Evolutionary conservation across 2,888 invertebrate genomes (phyloP), one percentile per base, ranked within the genome.

Genomic region (Sminthurides aquaticus): DNA sequence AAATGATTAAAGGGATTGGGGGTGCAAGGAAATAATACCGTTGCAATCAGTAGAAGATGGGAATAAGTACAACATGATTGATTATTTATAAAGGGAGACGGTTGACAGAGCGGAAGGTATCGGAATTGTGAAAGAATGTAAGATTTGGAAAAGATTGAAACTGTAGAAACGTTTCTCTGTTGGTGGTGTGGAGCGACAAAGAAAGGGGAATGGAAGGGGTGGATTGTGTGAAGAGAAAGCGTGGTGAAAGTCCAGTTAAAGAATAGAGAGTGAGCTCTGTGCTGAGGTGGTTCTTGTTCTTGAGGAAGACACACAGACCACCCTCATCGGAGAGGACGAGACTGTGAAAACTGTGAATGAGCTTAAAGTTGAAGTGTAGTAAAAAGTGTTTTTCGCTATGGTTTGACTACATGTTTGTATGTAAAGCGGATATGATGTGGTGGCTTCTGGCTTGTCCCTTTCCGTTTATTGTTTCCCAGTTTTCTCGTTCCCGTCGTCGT

Each of bases 21-120:
- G 27, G 56, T 57, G 25, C n/a, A 22, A 57, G 3, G 62, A 62
- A 25, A 62, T 62, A 26, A 62, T 62, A 2, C 62, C 62, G 49
- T 62, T 62, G 49, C 62, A 62, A 20, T 62, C 62, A 24, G 62
- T 62, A 26, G 57, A 62, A 25, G 20, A 57, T 1, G 62, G 62
- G 57, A 62, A 62, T 15, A 56, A 57, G 57, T 62, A 62, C 22
- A 57, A 8, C 62, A 62, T 62, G 34, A 48, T 62, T 43, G 48
- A 27, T 34, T 15, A 43, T 56, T 3, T 59, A 2, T 1, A 28
- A n/a, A n/a, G n/a, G n/a, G n/a, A n/a, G n/a, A n/a, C n/a, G n/a
- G n/a, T n/a, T n/a, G n/a, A n/a, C n/a, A n/a, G n/a, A n/a, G n/a
- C n/a, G n/a, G n/a, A n/a, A n/a, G n/a, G n/a, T n/a, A 18, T 26